Base-by-base conservation (phyloP, 1,140 invertebrate species). In the Phymastichus coffea region DNA sequence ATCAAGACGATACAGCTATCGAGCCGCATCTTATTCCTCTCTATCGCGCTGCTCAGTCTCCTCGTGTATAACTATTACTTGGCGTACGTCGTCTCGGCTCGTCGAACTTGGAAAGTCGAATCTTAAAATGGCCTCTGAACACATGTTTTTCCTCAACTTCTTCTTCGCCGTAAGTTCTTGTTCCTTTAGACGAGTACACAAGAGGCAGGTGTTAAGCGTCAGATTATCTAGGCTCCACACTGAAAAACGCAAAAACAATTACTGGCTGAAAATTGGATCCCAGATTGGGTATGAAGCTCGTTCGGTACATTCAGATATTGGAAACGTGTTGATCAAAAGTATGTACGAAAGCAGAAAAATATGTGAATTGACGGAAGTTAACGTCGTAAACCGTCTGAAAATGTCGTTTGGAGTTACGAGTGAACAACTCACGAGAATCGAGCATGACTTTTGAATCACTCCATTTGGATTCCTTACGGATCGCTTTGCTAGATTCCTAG, bases 21-120 rank as follows among this genome's bases (percentile, higher is more conserved):
- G n/a, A 53, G 66, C 7, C 69, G 71, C 9, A 66, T 75, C 4
- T 66, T 60, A 4, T 60, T 73, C 1, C 30, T 74, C 4, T 64
- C 65, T 19, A 57, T 74, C n/a, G 54, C 71, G 22, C 6, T 76
- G 9, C 72, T 75, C 22, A 69, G 72, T 44, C 63, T 75, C 33
- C 48, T 77, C 12, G 67, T 77, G 35, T 72, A 69, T n/a, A 77
- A 77, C 63, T 78, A 78, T 54, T 78, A 78, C 22, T 72, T 73
- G 4, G 71, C 66, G 1, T 67, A 69, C 49, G 66, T 78, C 15
- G 75, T 78, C 6, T 77, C 75, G 0, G 70, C 70, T 14, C 66
- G 75, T 58, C 63, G 62, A 70, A 37, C 63, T 78, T n/a, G 64
- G 65, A 0, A 72, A 73, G 23, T 61, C 68, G 20, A 53, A 71